These are phyloP conservation scores for Antheraea assamensis DNA, from an alignment of 2,888 invertebrate genomes.

Conservation along the genomic window DNA sequence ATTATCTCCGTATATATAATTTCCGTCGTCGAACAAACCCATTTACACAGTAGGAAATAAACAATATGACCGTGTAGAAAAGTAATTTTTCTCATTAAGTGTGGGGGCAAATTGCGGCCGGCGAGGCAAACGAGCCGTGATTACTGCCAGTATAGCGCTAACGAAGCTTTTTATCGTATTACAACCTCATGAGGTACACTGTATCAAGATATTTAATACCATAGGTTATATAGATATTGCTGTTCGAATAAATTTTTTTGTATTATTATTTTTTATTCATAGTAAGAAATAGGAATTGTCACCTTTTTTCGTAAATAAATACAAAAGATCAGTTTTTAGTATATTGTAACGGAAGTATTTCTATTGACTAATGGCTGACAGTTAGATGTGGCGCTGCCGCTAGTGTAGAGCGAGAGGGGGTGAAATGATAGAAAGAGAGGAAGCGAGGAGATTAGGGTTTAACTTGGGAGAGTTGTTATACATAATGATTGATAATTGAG, in stretches of 20 bases:
- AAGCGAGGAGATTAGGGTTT: too few species aligned
- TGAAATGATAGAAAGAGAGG: too few species aligned
- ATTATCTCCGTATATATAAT: conserved; percentile 20
- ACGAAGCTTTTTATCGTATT: conserved; percentile 41
- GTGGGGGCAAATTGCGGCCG: conserved; percentile 34
- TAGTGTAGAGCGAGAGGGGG: too few species aligned
- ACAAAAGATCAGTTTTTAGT: too few species aligned
- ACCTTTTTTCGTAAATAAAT: too few species aligned
- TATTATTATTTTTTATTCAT: not conserved
- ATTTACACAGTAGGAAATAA: conserved; percentile 29
- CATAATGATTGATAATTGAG: too few species aligned
- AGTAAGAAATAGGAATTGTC: too few species aligned
- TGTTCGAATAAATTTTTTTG: too few species aligned
- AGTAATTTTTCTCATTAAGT: conserved; percentile 39
- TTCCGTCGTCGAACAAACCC: conserved; percentile 35
- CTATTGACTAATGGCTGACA: too few species aligned
- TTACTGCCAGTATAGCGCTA: conserved; percentile 38
- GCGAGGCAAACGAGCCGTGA: conserved; percentile 30
- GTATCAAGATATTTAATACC: conserved; percentile 12
- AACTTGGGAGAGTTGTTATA: too few species aligned
- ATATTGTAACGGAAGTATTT: too few species aligned
- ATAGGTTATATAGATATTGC: not conserved
- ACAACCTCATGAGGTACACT: conserved; percentile 18
- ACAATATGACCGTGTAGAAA: conserved; percentile 30
- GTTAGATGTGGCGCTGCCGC: too few species aligned